Conservation (phyloP, 2,888 invertebrate species). For the Rosalia funebris region DNA sequence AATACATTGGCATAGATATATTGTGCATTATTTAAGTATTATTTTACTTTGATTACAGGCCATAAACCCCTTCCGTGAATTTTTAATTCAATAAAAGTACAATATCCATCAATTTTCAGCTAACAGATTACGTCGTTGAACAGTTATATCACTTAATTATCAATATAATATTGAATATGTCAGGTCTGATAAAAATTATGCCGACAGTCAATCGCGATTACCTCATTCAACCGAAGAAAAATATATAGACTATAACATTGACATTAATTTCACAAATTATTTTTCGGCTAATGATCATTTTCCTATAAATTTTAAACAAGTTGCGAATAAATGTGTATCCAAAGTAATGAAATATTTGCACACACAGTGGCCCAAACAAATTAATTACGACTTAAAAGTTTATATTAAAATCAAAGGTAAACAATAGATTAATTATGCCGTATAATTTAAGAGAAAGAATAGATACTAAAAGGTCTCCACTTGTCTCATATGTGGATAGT, state of each 20-base stretch:
- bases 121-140: constrained; percentile 21
- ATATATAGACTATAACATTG: too few relatives aligned
- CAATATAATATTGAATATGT: constrained; percentile 4
- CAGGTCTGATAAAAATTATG: neutral
- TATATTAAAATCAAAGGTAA: constrained; percentile 11
- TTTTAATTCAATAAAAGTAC: too few relatives aligned
- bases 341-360: neutral
- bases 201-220: neutral
- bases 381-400: neutral
- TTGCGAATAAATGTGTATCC: neutral
- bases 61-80: too few relatives aligned
- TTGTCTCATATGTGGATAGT: constrained; percentile 26
- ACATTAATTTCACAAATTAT: neutral
- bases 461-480: constrained; percentile 25
- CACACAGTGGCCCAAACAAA: neutral
- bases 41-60: too few relatives aligned
- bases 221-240: too few relatives aligned
- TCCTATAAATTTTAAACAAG: neutral
- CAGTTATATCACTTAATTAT: constrained; percentile 25
- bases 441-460: neutral
- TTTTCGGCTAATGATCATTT: neutral
- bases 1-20: too few relatives aligned
- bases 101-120: constrained; percentile 21
- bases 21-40: too few relatives aligned
- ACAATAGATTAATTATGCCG: constrained; percentile 26